A percentile compares a stretch with the other conserved stretches of the same genome.
These are phyloP conservation scores for Venturia canescens DNA, from an alignment of 1,140 invertebrate genomes.

Conservation along the genomic window DNA sequence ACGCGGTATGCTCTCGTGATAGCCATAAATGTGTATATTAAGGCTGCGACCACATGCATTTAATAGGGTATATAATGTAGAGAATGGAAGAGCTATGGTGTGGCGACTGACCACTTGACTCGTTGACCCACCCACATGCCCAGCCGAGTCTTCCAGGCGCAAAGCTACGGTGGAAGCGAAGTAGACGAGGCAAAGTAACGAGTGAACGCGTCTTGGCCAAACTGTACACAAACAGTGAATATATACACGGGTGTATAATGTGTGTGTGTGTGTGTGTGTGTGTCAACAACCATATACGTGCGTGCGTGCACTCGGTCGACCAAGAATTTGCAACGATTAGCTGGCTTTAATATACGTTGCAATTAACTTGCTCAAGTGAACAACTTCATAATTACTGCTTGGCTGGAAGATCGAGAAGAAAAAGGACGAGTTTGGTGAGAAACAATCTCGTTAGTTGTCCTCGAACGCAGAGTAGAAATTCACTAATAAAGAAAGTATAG, in stretches of 20 bases:
- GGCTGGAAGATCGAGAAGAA: background rate
- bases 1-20: background rate
- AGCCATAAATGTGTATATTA: background rate
- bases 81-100: conserved; percentile 43
- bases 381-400: background rate
- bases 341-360: background rate
- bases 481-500: no score
- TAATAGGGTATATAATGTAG: background rate
- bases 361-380: background rate
- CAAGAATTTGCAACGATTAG: conserved; percentile 24
- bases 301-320: background rate
- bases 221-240: no score
- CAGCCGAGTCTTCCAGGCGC: conserved; percentile 6
- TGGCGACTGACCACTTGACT: conserved; percentile 63
- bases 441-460: no score
- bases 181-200: background rate
- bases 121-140: conserved; percentile 60
- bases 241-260: no score
- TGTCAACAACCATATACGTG: background rate
- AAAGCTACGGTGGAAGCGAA: background rate
- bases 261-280: background rate
- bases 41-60: background rate
- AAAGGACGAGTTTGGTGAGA: background rate
- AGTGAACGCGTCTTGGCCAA: background rate
- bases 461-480: no score